These are phyloP conservation scores for Agrochola lychnidis DNA, from an alignment of 2,888 invertebrate species.

Conservation along the genomic window DNA sequence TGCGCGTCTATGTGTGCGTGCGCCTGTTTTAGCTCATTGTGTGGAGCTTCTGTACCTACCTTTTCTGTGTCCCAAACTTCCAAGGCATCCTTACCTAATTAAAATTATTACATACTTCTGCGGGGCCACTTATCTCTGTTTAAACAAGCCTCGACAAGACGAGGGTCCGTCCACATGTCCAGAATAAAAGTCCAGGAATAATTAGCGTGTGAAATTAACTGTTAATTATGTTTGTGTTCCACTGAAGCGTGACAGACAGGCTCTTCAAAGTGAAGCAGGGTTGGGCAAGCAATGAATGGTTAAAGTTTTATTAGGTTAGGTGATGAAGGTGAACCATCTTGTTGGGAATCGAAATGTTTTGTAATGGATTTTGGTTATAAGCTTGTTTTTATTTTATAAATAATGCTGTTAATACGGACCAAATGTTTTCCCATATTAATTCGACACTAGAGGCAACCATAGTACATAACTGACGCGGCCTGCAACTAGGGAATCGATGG, in stretches of 20 bases:
- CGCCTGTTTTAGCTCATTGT: background rate
- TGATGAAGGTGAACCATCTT: background rate
- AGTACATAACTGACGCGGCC: no score
- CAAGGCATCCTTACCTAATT: slow-evolving; percentile 58
- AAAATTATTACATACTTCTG: slow-evolving; percentile 62
- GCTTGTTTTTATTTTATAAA: background rate
- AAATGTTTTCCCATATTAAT: background rate
- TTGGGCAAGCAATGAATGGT: slow-evolving; percentile 24
- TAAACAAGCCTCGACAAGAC: slow-evolving; percentile 58
- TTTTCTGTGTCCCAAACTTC: slow-evolving; percentile 34
- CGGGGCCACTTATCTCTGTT: slow-evolving; percentile 49
- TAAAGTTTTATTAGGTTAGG: slow-evolving; percentile 31
- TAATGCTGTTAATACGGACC: background rate
- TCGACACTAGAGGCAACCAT: no score
- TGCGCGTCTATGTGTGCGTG: background rate
- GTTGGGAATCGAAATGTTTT: slow-evolving; percentile 2
- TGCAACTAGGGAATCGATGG: no score
- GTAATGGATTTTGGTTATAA: background rate
- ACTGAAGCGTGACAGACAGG: slow-evolving; percentile 36
- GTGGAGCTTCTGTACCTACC: background rate
- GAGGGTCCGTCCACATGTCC: slow-evolving; percentile 54
- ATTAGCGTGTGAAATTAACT: slow-evolving; percentile 63
- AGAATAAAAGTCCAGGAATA: slow-evolving; percentile 63
- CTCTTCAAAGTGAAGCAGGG: slow-evolving; percentile 21
- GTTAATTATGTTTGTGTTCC: slow-evolving; percentile 56